Evolutionary conservation across 2,797 vertebrate species (phyloP), one percentile per base, ranked within the genome.

Genomic region (Liparis tanakae): DNA sequence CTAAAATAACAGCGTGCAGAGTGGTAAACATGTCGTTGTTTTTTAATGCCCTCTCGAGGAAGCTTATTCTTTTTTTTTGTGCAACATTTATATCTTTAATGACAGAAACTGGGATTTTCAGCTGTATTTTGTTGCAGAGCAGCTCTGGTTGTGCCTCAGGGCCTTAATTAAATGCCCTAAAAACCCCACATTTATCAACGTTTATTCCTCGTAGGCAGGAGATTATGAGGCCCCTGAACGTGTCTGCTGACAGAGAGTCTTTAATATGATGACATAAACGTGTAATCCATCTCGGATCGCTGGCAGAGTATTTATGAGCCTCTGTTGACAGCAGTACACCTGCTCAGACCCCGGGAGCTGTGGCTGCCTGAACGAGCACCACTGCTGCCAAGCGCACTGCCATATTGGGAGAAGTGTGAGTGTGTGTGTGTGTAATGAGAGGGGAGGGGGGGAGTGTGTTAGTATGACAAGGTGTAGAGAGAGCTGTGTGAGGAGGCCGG

Each of bases 271-370:
- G 83, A 89, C 85, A 88, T 84, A 69, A 85, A 81, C 34, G 63
- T 72, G 66, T 69, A 80, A 84, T 76, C 66, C 72, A 67, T 80
- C 78, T 84, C 55, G 48, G 61, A 77, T 79, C 54, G 4, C 75
- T 36, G 55, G 44, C 36, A 4, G 64, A 82, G 79, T 82, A 85
- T 90, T 88, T 88, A 83, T 88, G 82, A 89, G 86, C 51, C 58
- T 72, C 72, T 85, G 86, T 84, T 89, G 90, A 90, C 84, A 89
- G 86, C 75, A 53, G 79, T 48, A 85, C 86, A 89, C 85, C 88
- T 90, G 86, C 85, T 87, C 79, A 58, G 81, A 79, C 69, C 72
- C 15, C 66, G 83, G 83, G 64, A 81, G 66, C 71, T 22, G 17
- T 18, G 67, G 66, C 81, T 53, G 54, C 25, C 70, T 80, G 37